Conservation (phyloP, 1,140 invertebrate genomes). For the Drosophila nannoptera region DNA sequence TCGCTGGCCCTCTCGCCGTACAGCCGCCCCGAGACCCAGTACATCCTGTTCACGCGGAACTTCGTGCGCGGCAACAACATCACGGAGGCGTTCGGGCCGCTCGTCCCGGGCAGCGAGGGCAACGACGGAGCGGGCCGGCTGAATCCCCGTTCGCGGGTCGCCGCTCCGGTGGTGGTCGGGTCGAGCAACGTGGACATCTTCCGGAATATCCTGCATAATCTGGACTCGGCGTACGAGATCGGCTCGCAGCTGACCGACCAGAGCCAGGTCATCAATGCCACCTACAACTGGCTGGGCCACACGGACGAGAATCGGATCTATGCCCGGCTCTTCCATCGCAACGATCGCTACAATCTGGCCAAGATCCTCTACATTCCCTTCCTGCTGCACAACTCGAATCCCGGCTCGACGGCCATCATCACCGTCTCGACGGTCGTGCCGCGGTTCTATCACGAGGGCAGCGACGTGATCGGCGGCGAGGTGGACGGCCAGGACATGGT, state of each 20-base stretch:
- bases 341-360: slow-evolving; percentile 94
- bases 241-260: slow-evolving; percentile 97
- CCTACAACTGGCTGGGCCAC: slow-evolving; percentile 95
- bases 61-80: slow-evolving; percentile 92
- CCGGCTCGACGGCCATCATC: slow-evolving; percentile 83
- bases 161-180: slow-evolving; percentile 92
- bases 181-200: slow-evolving; percentile 94
- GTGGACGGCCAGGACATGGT: slow-evolving; percentile 92
- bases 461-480: slow-evolving; percentile 90
- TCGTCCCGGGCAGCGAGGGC: slow-evolving; percentile 82
- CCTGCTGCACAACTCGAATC: slow-evolving; percentile 90
- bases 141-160: slow-evolving; percentile 91
- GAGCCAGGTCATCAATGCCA: slow-evolving; percentile 94
- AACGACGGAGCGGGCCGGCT: slow-evolving; percentile 80
- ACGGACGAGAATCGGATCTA: slow-evolving; percentile 88
- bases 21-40: slow-evolving; percentile 85
- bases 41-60: slow-evolving; percentile 92
- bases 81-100: slow-evolving; percentile 89
- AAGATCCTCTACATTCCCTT: slow-evolving; percentile 92
- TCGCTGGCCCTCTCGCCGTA: slow-evolving; percentile 93
- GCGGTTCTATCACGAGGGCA: slow-evolving; percentile 84
- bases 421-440: slow-evolving; percentile 86
- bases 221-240: slow-evolving; percentile 92
- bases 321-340: slow-evolving; percentile 90
- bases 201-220: slow-evolving; percentile 96